Conservation (phyloP, 2,113 vertebrate species). For the Laterallus jamaicensis region DNA sequence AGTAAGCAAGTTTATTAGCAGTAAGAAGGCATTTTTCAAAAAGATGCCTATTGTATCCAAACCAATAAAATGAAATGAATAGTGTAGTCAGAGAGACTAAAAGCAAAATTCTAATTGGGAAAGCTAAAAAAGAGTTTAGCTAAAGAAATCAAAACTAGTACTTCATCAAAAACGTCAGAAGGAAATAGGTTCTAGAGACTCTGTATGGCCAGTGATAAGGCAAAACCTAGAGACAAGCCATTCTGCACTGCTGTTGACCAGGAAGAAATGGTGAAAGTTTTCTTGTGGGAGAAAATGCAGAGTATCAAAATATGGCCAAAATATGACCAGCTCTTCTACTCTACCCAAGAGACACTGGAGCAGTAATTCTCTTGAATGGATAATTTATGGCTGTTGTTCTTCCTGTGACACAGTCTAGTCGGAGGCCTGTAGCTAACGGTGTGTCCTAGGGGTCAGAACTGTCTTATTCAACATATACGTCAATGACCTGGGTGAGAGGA, state of each 20-base stretch:
- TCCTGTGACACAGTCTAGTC: no score
- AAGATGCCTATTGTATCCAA: constrained; percentile 37
- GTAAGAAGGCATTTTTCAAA: constrained; percentile 13
- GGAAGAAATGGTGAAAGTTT: background rate
- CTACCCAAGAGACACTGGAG: no score
- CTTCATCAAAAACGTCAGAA: background rate
- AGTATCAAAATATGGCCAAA: no score
- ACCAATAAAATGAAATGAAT: constrained; percentile 49
- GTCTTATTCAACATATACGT: no score
- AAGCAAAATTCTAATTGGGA: background rate
- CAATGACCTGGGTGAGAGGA: no score
- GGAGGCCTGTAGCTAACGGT: no score
- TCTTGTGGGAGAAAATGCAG: background rate
- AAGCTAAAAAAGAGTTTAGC: background rate
- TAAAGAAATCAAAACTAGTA: background rate
- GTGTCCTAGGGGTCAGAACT: no score
- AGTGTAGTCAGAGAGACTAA: background rate
- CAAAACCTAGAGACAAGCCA: background rate
- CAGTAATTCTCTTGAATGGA: no score
- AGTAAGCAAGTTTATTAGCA: constrained; percentile 38
- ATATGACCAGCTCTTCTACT: no score
- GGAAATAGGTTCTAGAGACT: background rate
- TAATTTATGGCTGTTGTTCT: no score
- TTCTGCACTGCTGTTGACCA: background rate
- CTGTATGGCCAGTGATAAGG: background rate